These are phyloP conservation scores for Cheirogaleus major DNA, from an alignment of 2,797 vertebrate species.

Conservation along the genomic window DNA sequence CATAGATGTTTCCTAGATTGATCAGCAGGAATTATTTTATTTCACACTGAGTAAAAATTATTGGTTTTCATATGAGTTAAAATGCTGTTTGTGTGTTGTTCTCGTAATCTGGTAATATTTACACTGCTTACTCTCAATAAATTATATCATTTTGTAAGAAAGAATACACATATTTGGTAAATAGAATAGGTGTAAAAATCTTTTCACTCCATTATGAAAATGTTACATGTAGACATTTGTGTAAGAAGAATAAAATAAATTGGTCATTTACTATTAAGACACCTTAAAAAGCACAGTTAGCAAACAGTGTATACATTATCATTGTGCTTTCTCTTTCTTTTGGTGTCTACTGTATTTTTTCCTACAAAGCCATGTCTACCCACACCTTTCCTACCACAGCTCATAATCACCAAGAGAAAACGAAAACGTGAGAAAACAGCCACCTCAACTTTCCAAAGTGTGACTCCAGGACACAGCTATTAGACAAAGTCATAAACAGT, in stretches of 20 bases:
- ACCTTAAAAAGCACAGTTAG: not conserved
- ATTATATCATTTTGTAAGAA: slow-evolving; percentile 29
- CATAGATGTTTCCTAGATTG: not conserved
- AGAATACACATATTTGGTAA: slow-evolving; percentile 42
- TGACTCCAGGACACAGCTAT: slow-evolving; percentile 14
- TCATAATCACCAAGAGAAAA: not conserved
- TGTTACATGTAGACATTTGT: not conserved
- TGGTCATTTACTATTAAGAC: slow-evolving; percentile 27
- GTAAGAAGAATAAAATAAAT: slow-evolving; percentile 33
- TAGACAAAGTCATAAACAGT: not conserved
- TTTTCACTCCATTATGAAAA: slow-evolving; percentile 54
- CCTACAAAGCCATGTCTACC: not conserved
- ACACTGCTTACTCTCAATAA: not conserved
- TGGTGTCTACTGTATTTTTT: slow-evolving; percentile 17
- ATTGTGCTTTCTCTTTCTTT: slow-evolving; percentile 8
- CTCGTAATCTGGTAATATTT: slow-evolving; percentile 55
- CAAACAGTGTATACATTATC: not conserved
- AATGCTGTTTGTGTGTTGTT: slow-evolving; percentile 66
- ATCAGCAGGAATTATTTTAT: slow-evolving; percentile 74
- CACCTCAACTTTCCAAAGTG: slow-evolving; percentile 26
- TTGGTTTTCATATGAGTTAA: slow-evolving; percentile 68
- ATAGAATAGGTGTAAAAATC: not conserved
- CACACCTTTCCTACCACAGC: slow-evolving; percentile 6
- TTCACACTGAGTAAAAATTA: slow-evolving; percentile 59
- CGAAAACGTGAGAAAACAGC: slow-evolving; percentile 28